Evolutionary conservation across 2,113 vertebrate species (phyloP).

Genomic region (Callipepla squamata): DNA sequence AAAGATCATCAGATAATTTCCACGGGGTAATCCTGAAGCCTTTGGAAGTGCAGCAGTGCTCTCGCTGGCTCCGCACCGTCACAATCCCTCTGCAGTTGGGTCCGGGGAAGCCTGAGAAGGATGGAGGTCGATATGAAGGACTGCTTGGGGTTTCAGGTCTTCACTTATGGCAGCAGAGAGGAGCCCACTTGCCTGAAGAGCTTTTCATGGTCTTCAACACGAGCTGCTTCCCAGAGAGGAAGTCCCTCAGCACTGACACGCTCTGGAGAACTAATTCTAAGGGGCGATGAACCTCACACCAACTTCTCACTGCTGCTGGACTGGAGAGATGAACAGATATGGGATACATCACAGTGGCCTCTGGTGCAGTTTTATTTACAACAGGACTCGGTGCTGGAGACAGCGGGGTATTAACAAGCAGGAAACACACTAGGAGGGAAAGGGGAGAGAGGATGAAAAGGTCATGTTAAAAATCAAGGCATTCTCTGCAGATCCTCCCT

Average conservation of each 20-base stretch:
- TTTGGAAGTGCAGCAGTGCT: slow-evolving; percentile 4
- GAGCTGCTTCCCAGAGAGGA: slow-evolving; percentile 57
- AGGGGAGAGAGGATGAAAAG: slow-evolving; percentile 25
- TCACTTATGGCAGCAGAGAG: slow-evolving; percentile 25
- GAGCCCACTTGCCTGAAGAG: not conserved
- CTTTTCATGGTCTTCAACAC: slow-evolving; percentile 3
- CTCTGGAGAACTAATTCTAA: slow-evolving; percentile 64
- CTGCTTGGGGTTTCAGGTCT: not conserved
- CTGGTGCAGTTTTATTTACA: slow-evolving; percentile 83
- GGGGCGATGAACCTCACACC: slow-evolving; percentile 48
- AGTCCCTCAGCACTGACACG: not conserved
- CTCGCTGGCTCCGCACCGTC: not conserved
- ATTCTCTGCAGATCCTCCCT: not conserved
- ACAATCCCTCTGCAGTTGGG: not conserved
- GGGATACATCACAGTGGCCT: slow-evolving; percentile 81
- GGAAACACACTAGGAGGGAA: slow-evolving; percentile 77
- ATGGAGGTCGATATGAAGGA: not conserved
- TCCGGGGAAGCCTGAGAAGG: slow-evolving; percentile 14
- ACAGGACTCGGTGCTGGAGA: slow-evolving; percentile 71
- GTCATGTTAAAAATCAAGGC: not conserved
- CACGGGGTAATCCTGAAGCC: not conserved
- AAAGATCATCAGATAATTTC: not conserved
- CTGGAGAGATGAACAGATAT: slow-evolving; percentile 67
- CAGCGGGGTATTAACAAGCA: slow-evolving; percentile 79
- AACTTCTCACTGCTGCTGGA: slow-evolving; percentile 67